Conservation (phyloP, 2,797 vertebrate genomes). For the Darevskia nairensis region DNA sequence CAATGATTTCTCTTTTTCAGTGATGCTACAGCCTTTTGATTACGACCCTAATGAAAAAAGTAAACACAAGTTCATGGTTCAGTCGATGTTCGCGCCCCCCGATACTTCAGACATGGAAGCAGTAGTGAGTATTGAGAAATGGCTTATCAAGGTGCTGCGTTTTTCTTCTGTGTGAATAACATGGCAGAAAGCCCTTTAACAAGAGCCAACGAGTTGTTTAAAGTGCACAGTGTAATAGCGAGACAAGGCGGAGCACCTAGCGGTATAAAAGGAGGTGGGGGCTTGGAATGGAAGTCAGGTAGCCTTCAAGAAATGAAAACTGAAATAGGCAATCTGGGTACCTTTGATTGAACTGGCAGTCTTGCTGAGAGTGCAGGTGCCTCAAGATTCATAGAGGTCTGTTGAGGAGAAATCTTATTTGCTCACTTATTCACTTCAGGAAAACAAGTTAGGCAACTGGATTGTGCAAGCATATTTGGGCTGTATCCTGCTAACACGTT, state of each 20-base stretch:
- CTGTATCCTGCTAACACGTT: background rate
- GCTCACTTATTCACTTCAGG: background rate
- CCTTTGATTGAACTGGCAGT: background rate
- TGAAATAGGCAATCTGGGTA: no score
- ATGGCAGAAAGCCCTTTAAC: background rate
- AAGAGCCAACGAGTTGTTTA: background rate
- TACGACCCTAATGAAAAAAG: slow-evolving; percentile 98
- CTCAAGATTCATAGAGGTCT: background rate
- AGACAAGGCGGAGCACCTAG: background rate
- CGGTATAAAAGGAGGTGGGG: background rate
- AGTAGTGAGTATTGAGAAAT: slow-evolving; percentile 86
- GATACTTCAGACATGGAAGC: slow-evolving; percentile 96
- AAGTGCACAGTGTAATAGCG: background rate
- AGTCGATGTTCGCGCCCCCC: slow-evolving; percentile 91
- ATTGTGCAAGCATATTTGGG: background rate
- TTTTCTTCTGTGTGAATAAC: background rate
- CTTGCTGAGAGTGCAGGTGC: background rate
- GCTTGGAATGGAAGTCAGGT: background rate
- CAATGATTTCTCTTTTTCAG: slow-evolving; percentile 78
- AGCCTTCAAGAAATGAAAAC: background rate
- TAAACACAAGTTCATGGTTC: slow-evolving; percentile 99
- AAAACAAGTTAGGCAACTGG: background rate
- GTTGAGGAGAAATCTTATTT: background rate
- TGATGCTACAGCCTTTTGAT: slow-evolving; percentile 97
- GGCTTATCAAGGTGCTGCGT: background rate